A percentile compares a stretch with the other conserved stretches of the same genome.
phyloP scores from a whole-genome alignment of 2,888 invertebrate genomes.

The Unio delphinus region DNA sequence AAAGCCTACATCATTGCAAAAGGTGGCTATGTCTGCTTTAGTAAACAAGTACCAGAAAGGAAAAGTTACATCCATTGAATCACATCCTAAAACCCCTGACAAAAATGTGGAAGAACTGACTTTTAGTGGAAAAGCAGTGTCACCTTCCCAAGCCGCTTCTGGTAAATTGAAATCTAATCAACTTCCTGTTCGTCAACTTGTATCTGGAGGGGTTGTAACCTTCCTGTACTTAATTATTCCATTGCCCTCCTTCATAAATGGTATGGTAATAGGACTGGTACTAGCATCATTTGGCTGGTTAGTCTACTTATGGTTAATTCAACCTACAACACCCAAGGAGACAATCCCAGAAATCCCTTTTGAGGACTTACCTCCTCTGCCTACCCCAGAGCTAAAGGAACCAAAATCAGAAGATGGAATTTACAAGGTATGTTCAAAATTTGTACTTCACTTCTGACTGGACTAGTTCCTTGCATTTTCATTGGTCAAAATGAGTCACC shows the following conservation, averaged over 20 bases:
- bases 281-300: constrained; percentile 46
- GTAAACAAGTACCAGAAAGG: background rate
- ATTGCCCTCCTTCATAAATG: constrained; percentile 61
- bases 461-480: no score
- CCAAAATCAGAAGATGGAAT: constrained; percentile 55
- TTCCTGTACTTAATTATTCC: constrained; percentile 60
- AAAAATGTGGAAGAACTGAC: no score
- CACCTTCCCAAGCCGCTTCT: background rate
- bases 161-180: constrained; percentile 7
- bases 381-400: constrained; percentile 59
- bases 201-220: constrained; percentile 26
- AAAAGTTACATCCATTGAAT: no score
- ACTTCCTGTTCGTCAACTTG: constrained; percentile 35
- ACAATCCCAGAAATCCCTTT: constrained; percentile 43
- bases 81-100: no score
- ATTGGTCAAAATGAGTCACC: no score
- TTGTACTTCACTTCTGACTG: no score
- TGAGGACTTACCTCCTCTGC: constrained; percentile 55
- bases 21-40: background rate
- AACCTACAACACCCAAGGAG: constrained; percentile 41
- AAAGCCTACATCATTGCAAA: constrained; percentile 19
- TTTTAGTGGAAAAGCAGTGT: no score
- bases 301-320: constrained; percentile 51
- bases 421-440: constrained; percentile 55
- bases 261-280: constrained; percentile 55